Base-by-base conservation (phyloP, 2,888 invertebrate species). In the Leptinotarsa tumamoca region DNA sequence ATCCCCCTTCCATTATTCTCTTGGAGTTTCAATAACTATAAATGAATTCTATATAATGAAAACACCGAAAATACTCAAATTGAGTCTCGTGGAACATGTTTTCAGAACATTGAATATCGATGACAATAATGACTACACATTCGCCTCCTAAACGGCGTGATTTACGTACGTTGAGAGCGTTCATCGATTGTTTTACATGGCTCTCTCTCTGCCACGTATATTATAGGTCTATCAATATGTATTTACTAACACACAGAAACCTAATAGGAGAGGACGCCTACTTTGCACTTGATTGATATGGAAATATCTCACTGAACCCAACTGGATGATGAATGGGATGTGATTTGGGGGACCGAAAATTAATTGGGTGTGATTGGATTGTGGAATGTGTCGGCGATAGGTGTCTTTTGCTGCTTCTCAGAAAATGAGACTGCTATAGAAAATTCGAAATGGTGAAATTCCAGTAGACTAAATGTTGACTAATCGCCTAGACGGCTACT, bases 271-370 rank as follows among this genome's bases (percentile, higher is more conserved):
- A 10, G 43, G 7, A 3, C 23, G 58, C 58, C 58, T 23, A 58
- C 58, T 58, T 58, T 58, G 58, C 15, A 15, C 4, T 23, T 58
- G 58, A 58, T 58, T 58, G 58, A 15, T 58, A 58, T 58, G 58
- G 58, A 58, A 21, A 27, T 58, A 23, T 58, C 58, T 58, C 21
- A 4, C 2, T 15, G 14, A 58, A 23, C 7, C 17, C 17, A 52
- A 52, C 4, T 52, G 15, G 23, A 21, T 21, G 14, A 23, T 58
- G 13, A 58, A 58, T 58, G 23, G 21, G 2, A 14, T 15, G 21
- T 58, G 23, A 23, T 15, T 23, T 23, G 14, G 13, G 21, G 13
- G 18, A 58, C 15, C 5, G 56, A 18, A 18, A 56, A 56, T 56
- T 18, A 56, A 23, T 58, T 58, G 18, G 58, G 15, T 52, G 52